Conservation (phyloP, 2,113 vertebrate genomes). For the Benitochromis conjunctus region DNA sequence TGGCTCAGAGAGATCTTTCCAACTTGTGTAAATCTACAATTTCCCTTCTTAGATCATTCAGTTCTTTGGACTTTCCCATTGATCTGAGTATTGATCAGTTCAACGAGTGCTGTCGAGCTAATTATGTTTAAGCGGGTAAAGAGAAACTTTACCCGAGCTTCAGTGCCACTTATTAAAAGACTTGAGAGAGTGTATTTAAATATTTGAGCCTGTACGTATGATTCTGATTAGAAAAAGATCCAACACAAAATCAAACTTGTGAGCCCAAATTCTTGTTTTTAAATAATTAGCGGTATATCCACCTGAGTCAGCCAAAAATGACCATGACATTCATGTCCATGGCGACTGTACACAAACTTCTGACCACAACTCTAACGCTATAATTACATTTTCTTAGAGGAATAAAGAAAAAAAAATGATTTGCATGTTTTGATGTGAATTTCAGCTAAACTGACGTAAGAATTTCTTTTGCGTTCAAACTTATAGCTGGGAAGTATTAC, state of each 20-base stretch:
- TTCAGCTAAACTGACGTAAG: not conserved
- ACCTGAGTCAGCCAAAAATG: rapidly evolving
- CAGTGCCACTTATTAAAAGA: rapidly evolving
- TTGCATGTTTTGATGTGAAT: not conserved
- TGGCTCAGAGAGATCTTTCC: not conserved
- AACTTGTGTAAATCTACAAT: not conserved
- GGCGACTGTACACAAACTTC: not conserved
- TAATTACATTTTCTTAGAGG: not conserved
- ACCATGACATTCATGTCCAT: not conserved
- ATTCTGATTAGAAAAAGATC: not conserved
- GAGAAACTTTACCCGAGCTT: not conserved
- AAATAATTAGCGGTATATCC: not conserved
- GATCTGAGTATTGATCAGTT: not conserved
- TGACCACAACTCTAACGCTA: not conserved
- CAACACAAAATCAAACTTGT: not conserved
- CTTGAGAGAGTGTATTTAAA: no score
- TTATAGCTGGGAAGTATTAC: not conserved
- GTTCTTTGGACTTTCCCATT: not conserved
- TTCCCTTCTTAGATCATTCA: no score
- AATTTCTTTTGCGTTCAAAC: not conserved
- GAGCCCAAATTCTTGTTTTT: not conserved
- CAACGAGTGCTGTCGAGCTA: rapidly evolving
- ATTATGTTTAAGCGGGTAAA: not conserved
- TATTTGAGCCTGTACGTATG: rapidly evolving
- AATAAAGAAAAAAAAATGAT: not conserved